Conservation (phyloP, 2,113 vertebrate genomes). For the Coptodon rendalli region DNA sequence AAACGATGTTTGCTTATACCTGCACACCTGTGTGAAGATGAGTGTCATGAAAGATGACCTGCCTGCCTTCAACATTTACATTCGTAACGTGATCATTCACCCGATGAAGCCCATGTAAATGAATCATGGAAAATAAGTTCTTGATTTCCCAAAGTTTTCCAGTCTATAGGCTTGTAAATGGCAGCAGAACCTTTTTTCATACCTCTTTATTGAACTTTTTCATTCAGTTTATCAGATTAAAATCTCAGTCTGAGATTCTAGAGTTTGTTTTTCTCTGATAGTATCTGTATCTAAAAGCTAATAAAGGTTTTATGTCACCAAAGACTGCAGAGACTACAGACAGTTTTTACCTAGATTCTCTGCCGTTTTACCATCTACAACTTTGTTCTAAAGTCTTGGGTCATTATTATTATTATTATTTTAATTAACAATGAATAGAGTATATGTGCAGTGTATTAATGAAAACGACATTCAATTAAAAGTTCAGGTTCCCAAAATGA, state of each 20-base stretch:
- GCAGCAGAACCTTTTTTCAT: not conserved
- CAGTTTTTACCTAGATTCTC: not conserved
- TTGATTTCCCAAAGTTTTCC: not conserved
- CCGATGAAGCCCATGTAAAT: not conserved
- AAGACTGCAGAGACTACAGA: not conserved
- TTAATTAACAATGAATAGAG: not conserved
- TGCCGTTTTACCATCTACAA: not conserved
- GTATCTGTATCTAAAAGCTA: not conserved
- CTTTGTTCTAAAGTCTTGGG: not conserved
- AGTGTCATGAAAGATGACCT: not conserved
- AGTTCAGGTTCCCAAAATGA: not conserved
- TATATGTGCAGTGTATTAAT: not conserved
- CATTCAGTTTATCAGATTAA: not conserved
- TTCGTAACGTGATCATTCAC: not conserved
- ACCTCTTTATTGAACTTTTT: not conserved
- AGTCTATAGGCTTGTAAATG: not conserved
- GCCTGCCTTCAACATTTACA: constrained; percentile 14
- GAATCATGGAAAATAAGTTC: not conserved
- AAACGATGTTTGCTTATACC: not conserved
- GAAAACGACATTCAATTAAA: not conserved
- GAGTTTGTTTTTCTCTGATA: not conserved
- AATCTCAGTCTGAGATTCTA: not conserved
- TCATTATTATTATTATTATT: not conserved
- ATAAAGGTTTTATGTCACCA: not conserved
- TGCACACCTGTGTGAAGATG: not conserved